Conservation (phyloP, 2,113 vertebrate genomes). For the Empidonax traillii region DNA sequence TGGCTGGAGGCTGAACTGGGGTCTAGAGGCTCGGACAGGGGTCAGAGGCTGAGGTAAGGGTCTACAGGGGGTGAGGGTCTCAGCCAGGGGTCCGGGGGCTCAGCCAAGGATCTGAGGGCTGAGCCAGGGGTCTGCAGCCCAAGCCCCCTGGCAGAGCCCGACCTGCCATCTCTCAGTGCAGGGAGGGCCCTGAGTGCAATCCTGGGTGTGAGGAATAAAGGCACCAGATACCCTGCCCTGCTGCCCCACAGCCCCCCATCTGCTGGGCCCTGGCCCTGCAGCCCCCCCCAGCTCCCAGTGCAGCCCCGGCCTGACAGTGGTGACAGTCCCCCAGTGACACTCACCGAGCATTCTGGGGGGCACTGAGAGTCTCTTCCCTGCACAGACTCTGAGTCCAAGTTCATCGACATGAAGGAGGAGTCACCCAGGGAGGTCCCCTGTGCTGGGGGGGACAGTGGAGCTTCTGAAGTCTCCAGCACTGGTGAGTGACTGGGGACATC, state of each 20-base stretch:
- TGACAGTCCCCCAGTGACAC: background rate
- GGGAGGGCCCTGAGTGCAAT: background rate
- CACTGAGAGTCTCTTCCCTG: background rate
- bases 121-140: background rate
- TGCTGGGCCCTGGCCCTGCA: background rate
- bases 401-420: background rate
- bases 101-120: background rate
- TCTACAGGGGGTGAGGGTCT: background rate
- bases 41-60: background rate
- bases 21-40: background rate
- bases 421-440: fast-evolving
- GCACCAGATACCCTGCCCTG: background rate
- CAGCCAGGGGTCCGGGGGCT: background rate
- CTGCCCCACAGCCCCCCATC: background rate
- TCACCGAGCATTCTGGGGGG: fast-evolving
- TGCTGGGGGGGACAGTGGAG: fast-evolving
- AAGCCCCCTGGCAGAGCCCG: no score
- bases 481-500: background rate
- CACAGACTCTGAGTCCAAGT: background rate
- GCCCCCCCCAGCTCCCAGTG: background rate
- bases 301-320: background rate
- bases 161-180: background rate
- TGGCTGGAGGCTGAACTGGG: background rate
- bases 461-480: background rate
- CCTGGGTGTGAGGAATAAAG: background rate